Evolutionary conservation across 2,888 invertebrate genomes (phyloP).

Genomic region (Ormyrus thymus): DNA sequence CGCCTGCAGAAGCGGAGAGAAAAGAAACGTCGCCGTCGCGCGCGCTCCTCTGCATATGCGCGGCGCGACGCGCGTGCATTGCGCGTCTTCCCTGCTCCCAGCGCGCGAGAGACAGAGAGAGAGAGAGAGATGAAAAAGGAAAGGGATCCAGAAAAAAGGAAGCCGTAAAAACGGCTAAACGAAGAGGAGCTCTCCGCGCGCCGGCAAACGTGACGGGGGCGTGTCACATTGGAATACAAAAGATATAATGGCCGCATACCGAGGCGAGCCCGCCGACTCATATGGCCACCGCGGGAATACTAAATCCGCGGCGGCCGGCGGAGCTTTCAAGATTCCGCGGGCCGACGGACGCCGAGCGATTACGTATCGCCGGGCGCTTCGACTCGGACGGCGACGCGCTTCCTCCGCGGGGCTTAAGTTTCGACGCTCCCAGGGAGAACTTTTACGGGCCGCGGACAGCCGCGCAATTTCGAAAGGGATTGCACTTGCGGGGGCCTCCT

Average conservation of each 20-base stretch:
- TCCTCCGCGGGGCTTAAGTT: not conserved
- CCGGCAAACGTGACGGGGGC: constrained; percentile 71
- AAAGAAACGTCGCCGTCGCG: not conserved
- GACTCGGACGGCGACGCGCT: no score
- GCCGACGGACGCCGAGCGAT: not conserved
- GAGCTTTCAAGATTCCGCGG: constrained; percentile 7
- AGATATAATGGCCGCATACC: constrained; percentile 68
- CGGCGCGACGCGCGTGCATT: no score
- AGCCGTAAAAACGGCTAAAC: not conserved
- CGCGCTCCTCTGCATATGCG: constrained; percentile 29
- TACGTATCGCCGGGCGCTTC: no score
- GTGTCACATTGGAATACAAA: constrained; percentile 69
- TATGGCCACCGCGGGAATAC: constrained; percentile 66
- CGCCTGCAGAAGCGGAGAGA: not conserved
- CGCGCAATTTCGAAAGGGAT: no score
- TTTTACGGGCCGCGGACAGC: not conserved
- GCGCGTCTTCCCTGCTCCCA: not conserved
- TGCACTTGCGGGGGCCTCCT: no score
- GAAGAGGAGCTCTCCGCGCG: constrained; percentile 11
- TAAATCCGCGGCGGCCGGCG: constrained; percentile 58
- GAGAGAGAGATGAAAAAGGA: not conserved
- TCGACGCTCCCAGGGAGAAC: not conserved
- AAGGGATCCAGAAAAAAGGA: not conserved
- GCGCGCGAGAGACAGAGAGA: not conserved
- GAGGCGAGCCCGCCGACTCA: constrained; percentile 63